A percentile compares a stretch with the other conserved stretches of the same genome.
phyloP scores from a whole-genome alignment of 2,888 invertebrate genomes.

The Lampropteryx suffumata region DNA sequence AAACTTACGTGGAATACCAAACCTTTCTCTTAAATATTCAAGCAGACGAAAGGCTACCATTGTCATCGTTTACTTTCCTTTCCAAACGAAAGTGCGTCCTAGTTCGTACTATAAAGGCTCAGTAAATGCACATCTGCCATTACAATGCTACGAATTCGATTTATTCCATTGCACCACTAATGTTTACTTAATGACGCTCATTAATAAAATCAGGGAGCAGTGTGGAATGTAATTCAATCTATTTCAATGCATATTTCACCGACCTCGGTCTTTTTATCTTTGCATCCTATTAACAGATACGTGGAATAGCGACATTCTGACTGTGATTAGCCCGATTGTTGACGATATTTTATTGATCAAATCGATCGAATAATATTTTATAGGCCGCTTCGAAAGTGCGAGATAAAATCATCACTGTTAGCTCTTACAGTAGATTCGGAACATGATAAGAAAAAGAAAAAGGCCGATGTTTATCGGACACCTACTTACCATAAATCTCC shows the following conservation, averaged over 20 bases:
- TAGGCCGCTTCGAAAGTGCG: constrained; percentile 46
- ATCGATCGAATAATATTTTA: constrained; percentile 52
- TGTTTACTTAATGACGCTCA: constrained; percentile 28
- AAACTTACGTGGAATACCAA: constrained; percentile 33
- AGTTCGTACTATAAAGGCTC: constrained; percentile 60
- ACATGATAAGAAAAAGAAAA: constrained; percentile 55
- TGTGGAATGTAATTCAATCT: constrained; percentile 10
- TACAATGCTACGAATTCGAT: constrained; percentile 43
- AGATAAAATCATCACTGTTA: constrained; percentile 66
- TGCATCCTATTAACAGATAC: constrained; percentile 9
- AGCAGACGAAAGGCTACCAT: constrained; percentile 51
- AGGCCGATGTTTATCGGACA: constrained; percentile 54
- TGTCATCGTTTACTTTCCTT: constrained; percentile 67
- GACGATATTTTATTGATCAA: constrained; percentile 61
- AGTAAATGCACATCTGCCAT: constrained; percentile 54
- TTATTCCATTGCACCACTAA: constrained; percentile 24
- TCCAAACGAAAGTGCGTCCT: constrained; percentile 71
- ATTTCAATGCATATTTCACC: constrained; percentile 16
- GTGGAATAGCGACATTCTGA: constrained; percentile 4
- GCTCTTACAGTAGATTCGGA: constrained; percentile 62
- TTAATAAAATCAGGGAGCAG: constrained; percentile 27
- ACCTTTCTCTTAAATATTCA: constrained; percentile 50
- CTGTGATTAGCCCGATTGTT: constrained; percentile 48
- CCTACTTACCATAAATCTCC: constrained; percentile 37
- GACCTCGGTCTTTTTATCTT: constrained; percentile 1